Base-by-base conservation (phyloP, 2,797 vertebrate genomes). In the Glyptemys insculpta region DNA sequence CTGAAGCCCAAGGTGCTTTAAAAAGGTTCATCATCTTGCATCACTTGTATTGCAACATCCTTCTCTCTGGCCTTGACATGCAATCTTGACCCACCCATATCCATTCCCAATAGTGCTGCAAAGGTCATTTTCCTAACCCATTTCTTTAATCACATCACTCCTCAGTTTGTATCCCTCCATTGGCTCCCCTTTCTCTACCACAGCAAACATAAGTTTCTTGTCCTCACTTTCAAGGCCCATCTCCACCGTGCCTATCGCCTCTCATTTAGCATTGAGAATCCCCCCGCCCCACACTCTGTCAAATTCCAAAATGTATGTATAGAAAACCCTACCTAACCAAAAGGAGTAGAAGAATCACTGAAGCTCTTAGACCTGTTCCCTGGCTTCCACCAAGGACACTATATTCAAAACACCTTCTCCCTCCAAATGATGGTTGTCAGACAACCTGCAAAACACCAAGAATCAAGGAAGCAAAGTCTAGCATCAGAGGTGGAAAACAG, bases 401-500 rank as follows among this genome's bases (percentile, higher is more conserved):
- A 65, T 65, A n/a, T n/a, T 65, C 34, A 65, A 7, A 4, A 12
- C 49, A 12, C 27, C 41, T 47, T 3, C 23, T 96, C 15, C 82
- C 3, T 65, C 59, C 59, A 34, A 72, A 1, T 85, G 29, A 25
- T 53, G 15, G 1, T 0, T 41, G 41, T 5, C 57, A 80, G 52
- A 31, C 53, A 29, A 49, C 14, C 21, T 62, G 9, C 4, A 9
- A 83, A 31, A 0, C 0, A 78, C 8, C 92, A 31, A n/a, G 14
- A 78, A 72, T 31, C 5, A 34, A 76, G 44, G 18, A 23, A 88
- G 62, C 12, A 59, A 68, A 47, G 4, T 2, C 18, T 31, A 62
- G 3, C 3, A 8, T 3, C 1, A 0, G 3, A 19, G 12, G 12
- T 76, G 37, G 37, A n/a, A 53, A 85, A 3, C 7, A 31, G 9